Conservation (phyloP, 2,888 invertebrate genomes). For the Dorcus hopei region DNA sequence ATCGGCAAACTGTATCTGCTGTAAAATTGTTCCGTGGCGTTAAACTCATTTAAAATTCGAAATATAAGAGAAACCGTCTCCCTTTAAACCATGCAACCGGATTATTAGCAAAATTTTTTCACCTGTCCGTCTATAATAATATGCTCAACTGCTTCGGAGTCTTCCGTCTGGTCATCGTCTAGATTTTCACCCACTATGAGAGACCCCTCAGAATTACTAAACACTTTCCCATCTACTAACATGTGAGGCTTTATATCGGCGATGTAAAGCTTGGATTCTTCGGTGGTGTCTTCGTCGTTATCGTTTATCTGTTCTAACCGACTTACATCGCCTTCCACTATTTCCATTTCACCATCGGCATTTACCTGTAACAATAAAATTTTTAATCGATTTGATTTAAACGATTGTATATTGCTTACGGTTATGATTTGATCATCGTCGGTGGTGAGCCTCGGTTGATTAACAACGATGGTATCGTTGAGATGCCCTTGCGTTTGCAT, state of each 20-base stretch:
- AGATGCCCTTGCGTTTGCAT: conserved; percentile 72
- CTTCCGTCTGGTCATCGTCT: conserved; percentile 29
- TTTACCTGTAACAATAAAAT: conserved; percentile 30
- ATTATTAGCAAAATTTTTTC: not conserved
- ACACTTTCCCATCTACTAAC: conserved; percentile 48
- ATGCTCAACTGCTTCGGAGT: conserved; percentile 40
- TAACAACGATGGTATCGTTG: conserved; percentile 79
- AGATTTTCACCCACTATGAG: conserved; percentile 27
- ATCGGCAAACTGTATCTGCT: conserved; percentile 44
- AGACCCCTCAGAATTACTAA: conserved; percentile 27
- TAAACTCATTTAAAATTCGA: not conserved
- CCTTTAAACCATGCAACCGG: not conserved
- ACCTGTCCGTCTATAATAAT: conserved; percentile 46
- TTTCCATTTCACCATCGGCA: conserved; percentile 44
- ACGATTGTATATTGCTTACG: conserved; percentile 19
- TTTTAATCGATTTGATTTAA: not conserved
- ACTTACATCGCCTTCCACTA: conserved; percentile 33
- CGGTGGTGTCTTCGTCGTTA: conserved; percentile 30
- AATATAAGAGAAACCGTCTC: not conserved
- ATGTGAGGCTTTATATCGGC: conserved; percentile 54
- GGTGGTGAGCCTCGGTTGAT: conserved; percentile 71
- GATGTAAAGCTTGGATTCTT: conserved; percentile 53
- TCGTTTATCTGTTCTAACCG: conserved; percentile 27
- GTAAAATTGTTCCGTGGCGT: conserved; percentile 6
- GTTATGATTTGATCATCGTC: conserved; percentile 53